A percentile compares a stretch with the other conserved stretches of the same genome.
These are phyloP conservation scores for Leptosomus discolor DNA, from an alignment of 2,113 vertebrate species.

Conservation along the genomic window DNA sequence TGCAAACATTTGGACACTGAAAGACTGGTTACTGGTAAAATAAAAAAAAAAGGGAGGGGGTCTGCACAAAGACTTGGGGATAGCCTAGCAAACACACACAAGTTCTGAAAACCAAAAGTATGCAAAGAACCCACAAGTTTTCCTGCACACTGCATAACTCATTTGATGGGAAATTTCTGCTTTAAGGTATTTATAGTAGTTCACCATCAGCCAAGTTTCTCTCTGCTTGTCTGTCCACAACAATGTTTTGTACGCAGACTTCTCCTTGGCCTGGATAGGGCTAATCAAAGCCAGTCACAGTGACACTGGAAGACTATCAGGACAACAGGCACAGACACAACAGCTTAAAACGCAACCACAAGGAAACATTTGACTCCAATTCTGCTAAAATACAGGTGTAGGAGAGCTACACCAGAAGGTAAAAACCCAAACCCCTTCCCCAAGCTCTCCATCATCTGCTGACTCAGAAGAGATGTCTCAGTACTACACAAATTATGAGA, in stretches of 20 bases:
- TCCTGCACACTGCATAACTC: neutral
- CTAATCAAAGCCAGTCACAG: neutral
- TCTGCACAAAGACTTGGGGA: neutral
- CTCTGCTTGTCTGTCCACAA: neutral
- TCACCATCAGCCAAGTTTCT: neutral
- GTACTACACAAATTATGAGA: neutral
- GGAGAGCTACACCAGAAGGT: neutral
- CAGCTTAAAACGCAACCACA: neutral
- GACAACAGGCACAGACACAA: neutral
- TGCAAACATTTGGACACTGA: neutral
- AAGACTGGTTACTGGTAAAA: neutral
- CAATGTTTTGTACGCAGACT: neutral
- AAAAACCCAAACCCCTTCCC: neutral
- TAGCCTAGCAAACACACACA: neutral
- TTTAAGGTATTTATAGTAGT: neutral
- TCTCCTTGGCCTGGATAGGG: neutral
- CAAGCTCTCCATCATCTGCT: neutral
- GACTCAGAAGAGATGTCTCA: conserved; percentile 1
- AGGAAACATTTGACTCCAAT: neutral
- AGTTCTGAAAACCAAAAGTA: neutral
- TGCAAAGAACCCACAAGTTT: neutral
- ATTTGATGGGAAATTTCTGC: neutral
- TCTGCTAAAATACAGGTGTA: neutral
- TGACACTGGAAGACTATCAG: neutral
- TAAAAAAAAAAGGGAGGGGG: fast-evolving